Base-by-base conservation (phyloP, 2,888 invertebrate genomes). In the Parochlus steinenii region DNA sequence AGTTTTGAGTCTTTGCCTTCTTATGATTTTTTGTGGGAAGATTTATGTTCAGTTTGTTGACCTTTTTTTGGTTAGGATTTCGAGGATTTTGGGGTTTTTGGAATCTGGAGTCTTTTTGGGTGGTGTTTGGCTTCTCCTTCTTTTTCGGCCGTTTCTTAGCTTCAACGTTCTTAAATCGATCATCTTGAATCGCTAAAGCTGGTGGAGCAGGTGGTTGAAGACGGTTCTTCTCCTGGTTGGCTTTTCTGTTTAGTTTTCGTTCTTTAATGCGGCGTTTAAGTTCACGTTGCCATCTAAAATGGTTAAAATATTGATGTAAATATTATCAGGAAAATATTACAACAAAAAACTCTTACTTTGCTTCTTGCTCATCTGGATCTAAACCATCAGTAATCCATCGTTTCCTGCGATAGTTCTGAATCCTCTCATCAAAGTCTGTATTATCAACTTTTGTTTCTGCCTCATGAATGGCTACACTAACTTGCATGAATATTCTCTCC, bases 401-500 rank as follows among this genome's bases (percentile, higher is more conserved):
- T 56, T 93, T 95, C 46, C 80, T 64, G 46, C 85, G 74, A 61
- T 95, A 87, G 45, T 82, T 85, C 48, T 74, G 68, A 50, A 74
- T 78, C 44, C 79, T 71, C 54, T 90, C 86, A 52, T 85, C 89
- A 52, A 93, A 93, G 57, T 90, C 82, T 38, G 74, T 75, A 53
- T 90, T 85, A 49, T 93, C 92, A 33, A 95, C 56, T 53, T 75
- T 74, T 28, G 97, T 83, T 56, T 92, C 86, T 4, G 92, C 89
- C 55, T 95, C 90, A 39, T 93, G 71, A 43, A 85, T 79, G 0
- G 90, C 78, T 18, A 95, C 86, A 42, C 86, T 80, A 25, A 98
- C 85, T 55, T 97, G 87, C 25, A 87, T 82, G 46, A 90, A 79
- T 47, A 95, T 89, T 41, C 80, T 78, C 28, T 82, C 74, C 1